Evolutionary conservation across 2,797 vertebrate species (phyloP).

Genomic region (Clarias laeviceps): DNA sequence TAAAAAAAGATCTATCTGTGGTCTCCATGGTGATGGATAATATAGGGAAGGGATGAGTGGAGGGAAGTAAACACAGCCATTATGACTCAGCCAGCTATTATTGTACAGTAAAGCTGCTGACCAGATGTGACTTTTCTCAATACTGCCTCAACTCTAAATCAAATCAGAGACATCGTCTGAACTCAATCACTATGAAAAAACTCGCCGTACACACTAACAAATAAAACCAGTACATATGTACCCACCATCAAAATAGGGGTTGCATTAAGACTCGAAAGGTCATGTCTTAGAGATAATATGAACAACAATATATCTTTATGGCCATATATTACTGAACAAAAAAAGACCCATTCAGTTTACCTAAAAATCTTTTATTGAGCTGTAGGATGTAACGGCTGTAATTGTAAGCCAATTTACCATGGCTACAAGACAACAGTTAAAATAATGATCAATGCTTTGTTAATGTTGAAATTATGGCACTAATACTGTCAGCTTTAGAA

Average conservation of each 20-base stretch:
- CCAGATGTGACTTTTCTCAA: slow-evolving; percentile 30
- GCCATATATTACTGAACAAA: neutral
- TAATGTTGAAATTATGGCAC: neutral
- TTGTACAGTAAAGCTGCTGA: slow-evolving; percentile 25
- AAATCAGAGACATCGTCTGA: slow-evolving; percentile 38
- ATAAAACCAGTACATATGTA: slow-evolving; percentile 7
- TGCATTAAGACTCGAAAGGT: neutral
- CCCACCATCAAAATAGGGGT: neutral
- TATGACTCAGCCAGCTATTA: slow-evolving; percentile 29
- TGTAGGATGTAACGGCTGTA: neutral
- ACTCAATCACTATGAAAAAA: neutral
- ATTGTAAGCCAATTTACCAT: neutral
- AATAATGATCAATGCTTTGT: neutral
- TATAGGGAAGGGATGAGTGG: slow-evolving; percentile 8
- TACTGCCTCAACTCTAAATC: slow-evolving; percentile 33
- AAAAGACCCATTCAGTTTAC: neutral
- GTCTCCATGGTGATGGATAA: slow-evolving; percentile 30
- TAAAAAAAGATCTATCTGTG: slow-evolving; percentile 33
- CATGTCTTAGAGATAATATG: neutral
- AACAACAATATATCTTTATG: neutral
- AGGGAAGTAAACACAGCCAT: slow-evolving; percentile 39
- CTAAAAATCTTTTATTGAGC: slow-evolving; percentile 8
- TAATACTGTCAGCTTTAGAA: neutral
- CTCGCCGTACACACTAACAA: neutral
- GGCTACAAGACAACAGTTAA: neutral